Evolutionary conservation across 2,888 invertebrate species (phyloP).

Genomic region (Bruchidius siliquastri): DNA sequence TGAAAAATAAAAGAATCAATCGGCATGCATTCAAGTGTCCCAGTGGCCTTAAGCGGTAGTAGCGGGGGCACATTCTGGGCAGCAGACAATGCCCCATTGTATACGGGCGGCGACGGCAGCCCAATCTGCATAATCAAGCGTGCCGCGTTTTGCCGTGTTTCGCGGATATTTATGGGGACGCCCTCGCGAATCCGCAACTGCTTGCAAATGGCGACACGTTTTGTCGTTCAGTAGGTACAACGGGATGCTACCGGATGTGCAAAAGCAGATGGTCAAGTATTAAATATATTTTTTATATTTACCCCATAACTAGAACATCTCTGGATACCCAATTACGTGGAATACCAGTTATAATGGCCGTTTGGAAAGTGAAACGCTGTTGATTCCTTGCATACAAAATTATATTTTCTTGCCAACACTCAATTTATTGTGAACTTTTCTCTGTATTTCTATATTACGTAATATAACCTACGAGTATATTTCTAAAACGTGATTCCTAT

Average conservation of each 20-base stretch:
- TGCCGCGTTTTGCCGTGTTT: background rate
- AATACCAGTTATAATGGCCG: too few relatives aligned
- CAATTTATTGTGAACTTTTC: too few relatives aligned
- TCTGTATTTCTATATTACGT: too few relatives aligned
- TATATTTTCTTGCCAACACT: too few relatives aligned
- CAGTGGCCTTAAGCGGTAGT: background rate
- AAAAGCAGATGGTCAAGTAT: background rate
- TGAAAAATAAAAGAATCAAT: background rate
- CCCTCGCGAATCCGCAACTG: background rate
- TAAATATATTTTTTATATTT: too few relatives aligned
- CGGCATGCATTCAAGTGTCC: background rate
- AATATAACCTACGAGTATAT: too few relatives aligned
- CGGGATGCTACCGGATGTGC: background rate
- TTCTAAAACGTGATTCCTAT: too few relatives aligned
- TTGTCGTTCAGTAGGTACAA: background rate
- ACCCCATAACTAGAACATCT: too few relatives aligned
- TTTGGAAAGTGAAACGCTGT: too few relatives aligned
- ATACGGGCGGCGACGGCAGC: background rate
- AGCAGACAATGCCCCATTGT: background rate
- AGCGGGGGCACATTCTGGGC: background rate
- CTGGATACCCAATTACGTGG: too few relatives aligned
- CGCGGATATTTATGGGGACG: background rate
- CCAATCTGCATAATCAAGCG: background rate
- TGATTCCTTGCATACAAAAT: too few relatives aligned
- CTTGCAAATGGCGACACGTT: background rate